These are phyloP conservation scores for Macroglossus sobrinus DNA, from an alignment of 2,113 vertebrate genomes.

Conservation along the genomic window DNA sequence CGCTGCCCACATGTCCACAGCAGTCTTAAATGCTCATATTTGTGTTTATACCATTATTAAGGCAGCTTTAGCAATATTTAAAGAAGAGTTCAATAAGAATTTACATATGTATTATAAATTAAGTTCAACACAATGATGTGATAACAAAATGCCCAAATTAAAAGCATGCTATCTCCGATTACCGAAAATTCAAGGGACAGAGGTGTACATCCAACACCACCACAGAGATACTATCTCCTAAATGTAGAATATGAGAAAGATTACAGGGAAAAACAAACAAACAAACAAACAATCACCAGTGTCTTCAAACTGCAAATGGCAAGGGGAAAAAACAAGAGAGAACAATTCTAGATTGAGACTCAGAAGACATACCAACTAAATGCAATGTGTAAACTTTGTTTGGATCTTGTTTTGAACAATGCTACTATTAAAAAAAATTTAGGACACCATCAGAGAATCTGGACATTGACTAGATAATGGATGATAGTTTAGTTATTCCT, in stretches of 20 bases:
- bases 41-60: background rate
- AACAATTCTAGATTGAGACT: background rate
- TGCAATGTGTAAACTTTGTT: background rate
- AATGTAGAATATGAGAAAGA: background rate
- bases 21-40: background rate
- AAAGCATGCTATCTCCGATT: background rate
- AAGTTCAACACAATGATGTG: background rate
- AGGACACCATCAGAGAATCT: background rate
- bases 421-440: background rate
- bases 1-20: background rate
- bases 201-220: background rate
- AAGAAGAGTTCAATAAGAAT: background rate
- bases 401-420: background rate
- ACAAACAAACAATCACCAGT: background rate
- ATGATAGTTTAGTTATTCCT: background rate
- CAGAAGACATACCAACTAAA: background rate
- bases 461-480: background rate
- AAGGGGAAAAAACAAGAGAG: background rate
- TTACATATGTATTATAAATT: background rate
- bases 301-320: background rate
- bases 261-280: background rate
- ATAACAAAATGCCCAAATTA: background rate
- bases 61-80: background rate
- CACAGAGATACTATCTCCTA: background rate
- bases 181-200: background rate